A percentile compares a stretch with the other conserved stretches of the same genome.
Conservation (phyloP, 2,113 vertebrate genomes). For the Saccopteryx leptura region DNA sequence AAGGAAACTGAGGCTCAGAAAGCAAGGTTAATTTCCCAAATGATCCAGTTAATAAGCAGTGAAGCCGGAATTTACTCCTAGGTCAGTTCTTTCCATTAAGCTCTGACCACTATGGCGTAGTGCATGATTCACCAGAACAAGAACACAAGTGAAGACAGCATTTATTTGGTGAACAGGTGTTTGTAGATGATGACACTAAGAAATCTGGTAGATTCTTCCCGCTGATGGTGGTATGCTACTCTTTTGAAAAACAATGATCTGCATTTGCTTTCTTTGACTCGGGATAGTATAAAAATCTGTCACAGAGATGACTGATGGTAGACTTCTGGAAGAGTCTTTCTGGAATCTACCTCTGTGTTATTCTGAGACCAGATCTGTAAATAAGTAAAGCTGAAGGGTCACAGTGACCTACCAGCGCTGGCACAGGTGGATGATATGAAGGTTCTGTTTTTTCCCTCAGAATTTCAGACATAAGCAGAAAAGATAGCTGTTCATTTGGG, state of each 20-base stretch:
- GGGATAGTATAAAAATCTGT: background rate
- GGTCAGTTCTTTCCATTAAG: background rate
- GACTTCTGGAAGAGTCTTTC: background rate
- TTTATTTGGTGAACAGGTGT: background rate
- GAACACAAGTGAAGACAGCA: background rate
- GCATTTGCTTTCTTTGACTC: background rate
- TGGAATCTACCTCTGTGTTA: background rate
- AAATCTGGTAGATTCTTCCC: background rate
- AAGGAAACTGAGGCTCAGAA: constrained; percentile 40
- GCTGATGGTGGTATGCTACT: background rate
- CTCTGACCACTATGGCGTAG: rapidly evolving
- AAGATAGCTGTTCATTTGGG: background rate
- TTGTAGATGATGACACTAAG: background rate
- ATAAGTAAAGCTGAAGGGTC: background rate
- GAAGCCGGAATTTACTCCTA: background rate
- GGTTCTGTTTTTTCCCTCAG: background rate
- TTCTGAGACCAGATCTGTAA: background rate
- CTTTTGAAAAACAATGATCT: background rate
- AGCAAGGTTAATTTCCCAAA: background rate
- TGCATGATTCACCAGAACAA: background rate
- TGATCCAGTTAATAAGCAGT: background rate
- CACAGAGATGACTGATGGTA: background rate
- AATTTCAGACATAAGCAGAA: background rate
- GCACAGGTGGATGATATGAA: background rate
- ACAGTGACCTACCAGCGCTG: background rate